These are phyloP conservation scores for Orthonychiurus folsomi DNA, from an alignment of 2,888 invertebrate genomes.

Conservation along the genomic window DNA sequence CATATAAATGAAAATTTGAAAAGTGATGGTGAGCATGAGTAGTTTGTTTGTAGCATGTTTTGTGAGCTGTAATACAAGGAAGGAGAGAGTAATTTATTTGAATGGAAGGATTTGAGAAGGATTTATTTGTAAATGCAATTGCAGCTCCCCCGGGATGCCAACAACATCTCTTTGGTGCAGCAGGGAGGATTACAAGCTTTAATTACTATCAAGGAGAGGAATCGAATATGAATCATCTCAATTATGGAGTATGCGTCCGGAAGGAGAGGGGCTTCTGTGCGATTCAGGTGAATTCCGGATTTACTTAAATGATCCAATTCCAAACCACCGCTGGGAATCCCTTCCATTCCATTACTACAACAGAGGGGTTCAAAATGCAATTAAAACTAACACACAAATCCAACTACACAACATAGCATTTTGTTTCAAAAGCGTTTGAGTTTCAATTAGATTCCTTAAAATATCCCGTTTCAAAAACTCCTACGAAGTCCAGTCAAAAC, in stretches of 20 bases:
- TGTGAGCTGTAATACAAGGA: neutral
- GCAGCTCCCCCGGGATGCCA: conserved; percentile 35
- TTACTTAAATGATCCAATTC: conserved; percentile 5
- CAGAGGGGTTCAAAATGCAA: no score
- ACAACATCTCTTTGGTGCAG: conserved; percentile 25
- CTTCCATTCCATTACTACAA: no score
- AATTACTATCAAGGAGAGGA: conserved; percentile 30
- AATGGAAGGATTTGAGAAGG: neutral
- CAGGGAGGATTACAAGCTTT: conserved; percentile 34
- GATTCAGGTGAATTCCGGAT: conserved; percentile 23
- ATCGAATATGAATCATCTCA: conserved; percentile 33
- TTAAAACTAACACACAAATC: no score
- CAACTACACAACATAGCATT: no score
- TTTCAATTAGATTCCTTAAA: no score
- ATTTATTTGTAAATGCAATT: conserved; percentile 8
- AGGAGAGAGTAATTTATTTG: neutral
- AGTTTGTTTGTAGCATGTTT: neutral
- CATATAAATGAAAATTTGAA: no score
- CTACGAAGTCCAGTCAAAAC: no score
- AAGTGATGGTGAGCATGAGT: no score
- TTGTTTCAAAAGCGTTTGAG: no score
- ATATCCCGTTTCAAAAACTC: no score
- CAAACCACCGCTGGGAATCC: no score
- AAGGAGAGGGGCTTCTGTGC: conserved; percentile 38
- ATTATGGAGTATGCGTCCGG: conserved; percentile 38